Evolutionary conservation across 2,797 vertebrate species (phyloP).

Genomic region (Lepidocolaptes lacrymiger): DNA sequence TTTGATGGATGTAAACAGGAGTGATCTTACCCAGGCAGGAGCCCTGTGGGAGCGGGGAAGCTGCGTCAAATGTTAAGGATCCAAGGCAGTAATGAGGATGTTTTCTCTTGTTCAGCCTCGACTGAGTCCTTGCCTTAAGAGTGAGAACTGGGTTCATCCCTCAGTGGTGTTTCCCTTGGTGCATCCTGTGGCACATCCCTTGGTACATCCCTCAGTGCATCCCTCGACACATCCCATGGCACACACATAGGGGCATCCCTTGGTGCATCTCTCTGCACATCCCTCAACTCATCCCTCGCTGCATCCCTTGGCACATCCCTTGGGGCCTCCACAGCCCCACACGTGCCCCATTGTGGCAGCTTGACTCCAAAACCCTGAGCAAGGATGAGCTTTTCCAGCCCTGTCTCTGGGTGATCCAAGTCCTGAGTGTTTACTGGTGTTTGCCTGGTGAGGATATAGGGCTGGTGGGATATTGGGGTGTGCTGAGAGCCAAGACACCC

Average conservation of each 20-base stretch:
- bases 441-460: not conserved
- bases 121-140: not conserved
- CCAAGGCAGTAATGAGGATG: not conserved
- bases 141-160: not conserved
- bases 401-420: fast-evolving
- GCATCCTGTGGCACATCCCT: not conserved
- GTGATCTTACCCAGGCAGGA: not conserved
- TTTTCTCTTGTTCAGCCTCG: not conserved
- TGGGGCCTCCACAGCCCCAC: not conserved
- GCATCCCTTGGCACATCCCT: not conserved
- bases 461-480: fast-evolving
- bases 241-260: not conserved
- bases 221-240: not conserved
- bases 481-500: not conserved
- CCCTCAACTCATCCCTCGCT: not conserved
- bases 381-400: not conserved
- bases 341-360: fast-evolving
- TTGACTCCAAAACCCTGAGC: not conserved
- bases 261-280: not conserved
- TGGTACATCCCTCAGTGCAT: not conserved
- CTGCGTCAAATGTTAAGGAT: not conserved
- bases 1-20: slow-evolving; percentile 21
- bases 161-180: not conserved
- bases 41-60: not conserved
- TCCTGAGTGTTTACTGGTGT: not conserved